Evolutionary conservation across 2,888 invertebrate genomes (phyloP).

Genomic region (Drosophila ustulata): DNA sequence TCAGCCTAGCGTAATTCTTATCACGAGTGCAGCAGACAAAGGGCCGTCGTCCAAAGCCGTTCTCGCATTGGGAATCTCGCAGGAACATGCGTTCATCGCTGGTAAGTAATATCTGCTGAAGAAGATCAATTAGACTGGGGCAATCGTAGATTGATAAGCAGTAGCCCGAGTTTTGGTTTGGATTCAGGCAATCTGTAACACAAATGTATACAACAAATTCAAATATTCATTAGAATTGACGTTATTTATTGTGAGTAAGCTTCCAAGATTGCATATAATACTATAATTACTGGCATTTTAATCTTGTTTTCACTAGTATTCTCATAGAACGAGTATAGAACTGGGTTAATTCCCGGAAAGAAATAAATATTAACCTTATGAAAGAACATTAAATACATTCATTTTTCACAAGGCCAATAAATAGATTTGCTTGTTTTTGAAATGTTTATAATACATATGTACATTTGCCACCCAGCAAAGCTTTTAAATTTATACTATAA

Average conservation of each 20-base stretch:
- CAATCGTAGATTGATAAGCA: slow-evolving; percentile 83
- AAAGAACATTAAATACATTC: not conserved
- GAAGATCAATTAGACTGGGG: slow-evolving; percentile 65
- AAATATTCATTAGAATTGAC: not conserved
- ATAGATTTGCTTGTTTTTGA: not conserved
- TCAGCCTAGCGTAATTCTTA: slow-evolving; percentile 41
- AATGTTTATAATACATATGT: not conserved
- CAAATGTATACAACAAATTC: not conserved
- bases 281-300: not conserved
- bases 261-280: not conserved
- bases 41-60: slow-evolving; percentile 76
- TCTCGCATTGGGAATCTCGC: slow-evolving; percentile 74
- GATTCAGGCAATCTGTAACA: slow-evolving; percentile 86
- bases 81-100: slow-evolving; percentile 70
- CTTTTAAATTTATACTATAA: not conserved
- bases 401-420: not conserved
- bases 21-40: slow-evolving; percentile 82
- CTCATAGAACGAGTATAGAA: not conserved
- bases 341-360: not conserved
- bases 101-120: slow-evolving; percentile 56
- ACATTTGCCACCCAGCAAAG: not conserved
- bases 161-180: slow-evolving; percentile 76
- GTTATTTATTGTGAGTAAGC: not conserved
- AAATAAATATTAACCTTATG: not conserved
- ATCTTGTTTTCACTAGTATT: not conserved